Evolutionary conservation across 2,797 vertebrate genomes (phyloP), one percentile per base, ranked within the genome.

Genomic region (Sebastes trivittatus): DNA sequence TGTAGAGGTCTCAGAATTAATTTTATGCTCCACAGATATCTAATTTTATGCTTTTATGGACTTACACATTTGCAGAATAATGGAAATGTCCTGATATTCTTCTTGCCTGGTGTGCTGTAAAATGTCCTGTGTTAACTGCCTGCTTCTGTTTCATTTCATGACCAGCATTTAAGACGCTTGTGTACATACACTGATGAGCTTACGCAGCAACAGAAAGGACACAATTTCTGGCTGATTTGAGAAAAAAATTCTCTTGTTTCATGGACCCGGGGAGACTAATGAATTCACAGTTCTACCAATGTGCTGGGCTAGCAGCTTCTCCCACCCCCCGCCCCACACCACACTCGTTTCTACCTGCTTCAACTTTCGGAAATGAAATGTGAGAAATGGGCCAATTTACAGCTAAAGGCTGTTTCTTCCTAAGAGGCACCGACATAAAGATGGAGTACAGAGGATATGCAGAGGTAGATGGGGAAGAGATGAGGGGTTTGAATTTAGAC

Each of bases 31-130:
- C 87, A 87, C 84, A 85, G 90, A 92, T 92, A 93, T 95, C 92
- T 94, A 89, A 95, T 95, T 95, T 95, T 93, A 93, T 94, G 94
- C 88, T 93, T 93, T 94, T 94, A 89, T 76, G 87, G 92, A 92
- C 84, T 92, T 90, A 91, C 81, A 93, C 93, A 91, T 93, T 91
- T 84, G 75, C 67, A 80, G 88, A 91, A 93, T 93, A 95, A 95
- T 92, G 89, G 88, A 93, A 93, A 92, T 76, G 89, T 91, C 83
- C 78, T 60, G 80, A 85, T 87, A 81, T 89, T 90, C 89, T 85
- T 91, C 84, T 89, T 83, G 88, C 61, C 77, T 64, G 84, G 73
- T 54, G 78, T 38, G 80, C 84, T 84, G 80, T 71, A 65, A 69
- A 85, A 82, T 68, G 73, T 61, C 71, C 75, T 23, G 55, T n/a